These are phyloP conservation scores for Pygmarrhopalites habei DNA, from an alignment of 1,140 invertebrate genomes.

Conservation along the genomic window DNA sequence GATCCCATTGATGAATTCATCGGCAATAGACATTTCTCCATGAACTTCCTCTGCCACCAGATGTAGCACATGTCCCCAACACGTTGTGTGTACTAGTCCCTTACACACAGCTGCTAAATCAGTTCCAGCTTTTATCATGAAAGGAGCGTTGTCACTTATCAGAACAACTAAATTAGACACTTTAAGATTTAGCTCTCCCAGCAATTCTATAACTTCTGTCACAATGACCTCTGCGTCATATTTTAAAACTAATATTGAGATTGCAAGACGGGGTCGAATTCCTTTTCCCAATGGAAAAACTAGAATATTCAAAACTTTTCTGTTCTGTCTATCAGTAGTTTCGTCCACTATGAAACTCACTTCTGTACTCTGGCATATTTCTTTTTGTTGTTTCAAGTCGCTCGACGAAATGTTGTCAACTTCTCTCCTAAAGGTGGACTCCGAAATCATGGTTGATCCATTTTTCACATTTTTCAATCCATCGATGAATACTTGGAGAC, in stretches of 20 bases:
- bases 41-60: background rate
- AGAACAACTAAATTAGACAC: background rate
- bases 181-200: background rate
- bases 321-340: background rate
- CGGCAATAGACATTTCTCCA: background rate
- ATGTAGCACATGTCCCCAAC: background rate
- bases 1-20: background rate
- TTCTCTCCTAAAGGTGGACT: background rate
- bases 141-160: background rate
- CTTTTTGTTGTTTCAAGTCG: background rate
- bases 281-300: background rate
- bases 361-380: background rate
- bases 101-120: background rate
- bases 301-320: slow-evolving; percentile 14
- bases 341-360: slow-evolving; percentile 6
- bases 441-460: background rate
- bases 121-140: background rate
- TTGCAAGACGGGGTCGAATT: background rate
- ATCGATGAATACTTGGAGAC: background rate
- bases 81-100: background rate
- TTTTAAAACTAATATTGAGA: background rate
- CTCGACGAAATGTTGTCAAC: background rate
- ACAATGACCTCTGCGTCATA: background rate
- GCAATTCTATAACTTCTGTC: background rate
- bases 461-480: background rate